A percentile compares a stretch with the other conserved stretches of the same genome.
phyloP scores from a whole-genome alignment of 1,140 invertebrate species.

The Leptinotarsa lineolata region DNA sequence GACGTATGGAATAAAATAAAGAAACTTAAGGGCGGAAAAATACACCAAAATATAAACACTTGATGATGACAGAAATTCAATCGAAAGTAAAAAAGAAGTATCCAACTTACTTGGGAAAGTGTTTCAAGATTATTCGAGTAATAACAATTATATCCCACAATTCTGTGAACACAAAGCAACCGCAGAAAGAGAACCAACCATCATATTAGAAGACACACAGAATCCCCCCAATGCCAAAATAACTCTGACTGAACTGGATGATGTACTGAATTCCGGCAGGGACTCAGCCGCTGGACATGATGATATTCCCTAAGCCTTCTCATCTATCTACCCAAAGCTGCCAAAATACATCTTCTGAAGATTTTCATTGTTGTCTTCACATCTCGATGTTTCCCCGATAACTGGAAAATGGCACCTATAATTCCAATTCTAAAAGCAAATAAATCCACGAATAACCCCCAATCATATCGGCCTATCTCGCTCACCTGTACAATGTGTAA shows the following conservation, averaged over 20 bases:
- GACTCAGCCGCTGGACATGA: background rate
- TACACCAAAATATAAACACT: background rate
- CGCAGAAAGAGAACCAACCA: too few species aligned
- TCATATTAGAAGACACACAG: too few species aligned
- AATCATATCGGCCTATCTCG: background rate
- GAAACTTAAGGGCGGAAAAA: background rate
- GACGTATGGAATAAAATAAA: background rate
- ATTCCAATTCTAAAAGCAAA: background rate
- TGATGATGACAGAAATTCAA: background rate
- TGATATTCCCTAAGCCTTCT: background rate
- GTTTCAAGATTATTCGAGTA: too few species aligned
- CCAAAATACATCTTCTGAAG: background rate
- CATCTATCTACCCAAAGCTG: background rate
- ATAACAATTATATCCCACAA: too few species aligned
- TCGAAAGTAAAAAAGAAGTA: background rate
- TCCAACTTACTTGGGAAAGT: background rate
- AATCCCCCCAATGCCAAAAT: too few species aligned
- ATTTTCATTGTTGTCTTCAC: background rate
- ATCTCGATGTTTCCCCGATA: background rate
- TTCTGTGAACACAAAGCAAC: too few species aligned
- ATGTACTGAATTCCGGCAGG: background rate
- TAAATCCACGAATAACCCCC: background rate
- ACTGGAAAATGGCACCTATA: too few species aligned
- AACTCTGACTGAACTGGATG: constrained; percentile 1
- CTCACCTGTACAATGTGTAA: constrained; percentile 6